Evolutionary conservation across 2,797 vertebrate species (phyloP).

Genomic region (Graptemys geographica): DNA sequence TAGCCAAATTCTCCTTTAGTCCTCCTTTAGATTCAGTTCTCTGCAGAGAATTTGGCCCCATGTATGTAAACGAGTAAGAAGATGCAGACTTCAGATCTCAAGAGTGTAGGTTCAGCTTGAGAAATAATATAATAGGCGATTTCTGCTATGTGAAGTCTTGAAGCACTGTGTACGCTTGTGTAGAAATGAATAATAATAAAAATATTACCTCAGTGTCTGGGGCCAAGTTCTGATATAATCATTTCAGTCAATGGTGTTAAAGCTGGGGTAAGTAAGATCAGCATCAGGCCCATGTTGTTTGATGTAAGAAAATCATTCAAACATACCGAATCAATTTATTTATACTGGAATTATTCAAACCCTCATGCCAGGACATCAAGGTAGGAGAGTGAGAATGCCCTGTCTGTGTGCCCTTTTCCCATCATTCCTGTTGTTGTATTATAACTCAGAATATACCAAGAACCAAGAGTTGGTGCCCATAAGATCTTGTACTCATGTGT

Average conservation of each 20-base stretch:
- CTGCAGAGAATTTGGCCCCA: neutral
- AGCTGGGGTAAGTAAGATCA: neutral
- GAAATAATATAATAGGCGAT: neutral
- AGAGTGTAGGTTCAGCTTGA: neutral
- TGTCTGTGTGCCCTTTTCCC: neutral
- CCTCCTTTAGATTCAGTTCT: neutral
- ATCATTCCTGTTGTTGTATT: neutral
- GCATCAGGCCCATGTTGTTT: neutral
- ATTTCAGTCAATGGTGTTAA: neutral
- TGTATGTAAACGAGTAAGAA: neutral
- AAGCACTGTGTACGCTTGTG: neutral
- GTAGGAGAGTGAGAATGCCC: neutral
- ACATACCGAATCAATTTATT: neutral
- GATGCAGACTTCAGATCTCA: neutral
- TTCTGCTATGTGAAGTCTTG: neutral
- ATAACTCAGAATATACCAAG: constrained; percentile 45
- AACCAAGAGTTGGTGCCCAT: constrained; percentile 37
- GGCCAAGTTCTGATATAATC: neutral
- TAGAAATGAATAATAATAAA: neutral
- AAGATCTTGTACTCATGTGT: neutral
- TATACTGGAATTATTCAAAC: neutral
- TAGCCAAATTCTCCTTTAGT: neutral
- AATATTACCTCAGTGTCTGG: neutral
- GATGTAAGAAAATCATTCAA: neutral
- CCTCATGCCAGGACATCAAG: constrained; percentile 6